Percentiles rank a stretch among this genome's conserved stretches.
Evolutionary conservation across 1,140 invertebrate genomes (phyloP).

Genomic region (Dreissena rostriformis): DNA sequence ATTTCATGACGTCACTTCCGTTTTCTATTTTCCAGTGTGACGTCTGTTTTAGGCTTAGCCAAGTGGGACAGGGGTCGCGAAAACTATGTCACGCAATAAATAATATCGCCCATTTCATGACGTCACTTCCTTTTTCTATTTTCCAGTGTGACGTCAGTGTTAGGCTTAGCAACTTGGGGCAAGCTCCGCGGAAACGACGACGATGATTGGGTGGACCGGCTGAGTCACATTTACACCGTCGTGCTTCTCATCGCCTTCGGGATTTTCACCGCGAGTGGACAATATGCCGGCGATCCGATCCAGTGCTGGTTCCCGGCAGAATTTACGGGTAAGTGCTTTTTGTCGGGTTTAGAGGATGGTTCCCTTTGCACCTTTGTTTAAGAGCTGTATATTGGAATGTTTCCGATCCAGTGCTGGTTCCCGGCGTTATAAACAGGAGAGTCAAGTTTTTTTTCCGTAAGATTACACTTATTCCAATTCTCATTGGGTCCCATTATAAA

Average conservation of each 20-base stretch:
- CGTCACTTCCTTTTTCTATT: conserved; percentile 1
- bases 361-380: too few relatives aligned
- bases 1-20: neutral
- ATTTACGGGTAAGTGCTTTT: conserved; percentile 74
- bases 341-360: neutral
- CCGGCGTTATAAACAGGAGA: too few relatives aligned
- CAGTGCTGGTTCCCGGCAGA: conserved; percentile 81
- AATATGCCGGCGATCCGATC: conserved; percentile 91
- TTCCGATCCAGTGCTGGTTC: too few relatives aligned
- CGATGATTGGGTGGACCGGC: conserved; percentile 76
- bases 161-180: conserved; percentile 76
- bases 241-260: conserved; percentile 74
- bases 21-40: neutral
- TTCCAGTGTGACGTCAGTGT: conserved; percentile 71
- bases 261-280: conserved; percentile 73
- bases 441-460: too few relatives aligned
- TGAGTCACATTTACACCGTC: conserved; percentile 76
- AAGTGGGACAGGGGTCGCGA: neutral
- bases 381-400: too few relatives aligned
- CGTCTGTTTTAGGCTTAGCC: neutral
- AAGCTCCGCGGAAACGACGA: conserved; percentile 78
- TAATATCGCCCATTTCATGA: neutral
- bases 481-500: too few relatives aligned
- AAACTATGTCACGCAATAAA: too few relatives aligned
- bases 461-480: too few relatives aligned